These are phyloP conservation scores for Sorex fumeus DNA, from an alignment of 2,113 vertebrate species.

Conservation along the genomic window DNA sequence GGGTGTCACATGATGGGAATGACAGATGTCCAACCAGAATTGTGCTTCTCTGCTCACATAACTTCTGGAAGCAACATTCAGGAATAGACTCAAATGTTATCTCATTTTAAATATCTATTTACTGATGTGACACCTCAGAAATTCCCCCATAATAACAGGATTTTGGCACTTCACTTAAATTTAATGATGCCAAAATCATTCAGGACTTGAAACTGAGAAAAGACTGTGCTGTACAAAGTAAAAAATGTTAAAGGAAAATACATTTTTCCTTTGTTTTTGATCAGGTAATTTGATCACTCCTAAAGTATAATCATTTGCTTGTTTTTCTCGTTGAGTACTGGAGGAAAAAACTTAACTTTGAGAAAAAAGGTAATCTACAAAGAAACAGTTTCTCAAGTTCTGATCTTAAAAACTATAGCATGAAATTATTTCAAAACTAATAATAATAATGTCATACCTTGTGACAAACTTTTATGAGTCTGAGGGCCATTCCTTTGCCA, in stretches of 20 bases:
- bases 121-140: conserved; percentile 51
- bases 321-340: conserved; percentile 45
- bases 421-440: not conserved
- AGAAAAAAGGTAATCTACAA: conserved; percentile 68
- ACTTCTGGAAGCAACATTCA: conserved; percentile 78
- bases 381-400: conserved; percentile 52
- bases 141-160: conserved; percentile 67
- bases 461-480: conserved; percentile 42
- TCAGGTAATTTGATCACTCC: conserved; percentile 71
- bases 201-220: conserved; percentile 51
- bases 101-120: conserved; percentile 74
- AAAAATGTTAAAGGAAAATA: conserved; percentile 73
- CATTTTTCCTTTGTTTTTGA: conserved; percentile 56
- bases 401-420: conserved; percentile 58
- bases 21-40: conserved; percentile 72
- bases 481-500: not conserved
- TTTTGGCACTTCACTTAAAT: conserved; percentile 66
- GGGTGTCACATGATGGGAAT: conserved; percentile 71
- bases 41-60: conserved; percentile 77
- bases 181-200: conserved; percentile 65
- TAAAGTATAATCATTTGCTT: conserved; percentile 61
- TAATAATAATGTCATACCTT: not conserved
- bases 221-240: conserved; percentile 23
- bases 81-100: conserved; percentile 74
- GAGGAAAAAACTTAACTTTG: conserved; percentile 48